phyloP scores from a whole-genome alignment of 2,113 vertebrate genomes.

The Odocoileus hemionus region DNA sequence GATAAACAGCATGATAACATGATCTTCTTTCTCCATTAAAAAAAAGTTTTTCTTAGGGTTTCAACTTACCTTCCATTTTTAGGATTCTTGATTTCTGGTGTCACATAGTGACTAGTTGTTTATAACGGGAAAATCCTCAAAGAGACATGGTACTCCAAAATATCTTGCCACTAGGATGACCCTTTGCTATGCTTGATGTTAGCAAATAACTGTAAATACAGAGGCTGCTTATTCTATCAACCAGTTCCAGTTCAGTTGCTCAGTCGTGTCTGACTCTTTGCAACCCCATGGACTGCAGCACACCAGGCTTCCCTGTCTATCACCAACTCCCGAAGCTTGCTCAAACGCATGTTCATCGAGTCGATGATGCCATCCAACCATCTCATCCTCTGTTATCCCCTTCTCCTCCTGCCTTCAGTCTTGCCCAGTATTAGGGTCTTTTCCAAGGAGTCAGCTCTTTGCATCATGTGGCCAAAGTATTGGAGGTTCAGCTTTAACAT shows the following conservation, averaged over 20 bases:
- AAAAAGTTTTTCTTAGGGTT: not conserved
- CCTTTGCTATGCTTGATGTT: not conserved
- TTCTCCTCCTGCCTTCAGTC: not conserved
- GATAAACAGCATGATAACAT: not conserved
- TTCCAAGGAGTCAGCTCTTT: not conserved
- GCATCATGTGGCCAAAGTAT: not conserved
- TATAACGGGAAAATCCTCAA: not conserved
- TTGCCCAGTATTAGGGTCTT: not conserved
- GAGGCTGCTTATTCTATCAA: not conserved
- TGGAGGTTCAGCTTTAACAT: not conserved
- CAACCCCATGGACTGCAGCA: not conserved
- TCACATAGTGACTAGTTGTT: not conserved
- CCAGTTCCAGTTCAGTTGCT: not conserved
- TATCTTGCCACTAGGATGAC: not conserved
- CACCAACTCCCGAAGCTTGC: not conserved
- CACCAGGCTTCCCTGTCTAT: not conserved
- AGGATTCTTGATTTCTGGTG: not conserved
- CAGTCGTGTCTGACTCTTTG: not conserved
- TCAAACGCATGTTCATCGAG: not conserved
- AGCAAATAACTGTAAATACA: not conserved
- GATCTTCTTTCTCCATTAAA: not conserved
- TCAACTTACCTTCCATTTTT: not conserved
- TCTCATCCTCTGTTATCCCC: not conserved
- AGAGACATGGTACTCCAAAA: not conserved
- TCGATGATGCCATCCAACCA: not conserved